Conservation (phyloP, 2,888 invertebrate genomes). For the Xestia rhomboidea region DNA sequence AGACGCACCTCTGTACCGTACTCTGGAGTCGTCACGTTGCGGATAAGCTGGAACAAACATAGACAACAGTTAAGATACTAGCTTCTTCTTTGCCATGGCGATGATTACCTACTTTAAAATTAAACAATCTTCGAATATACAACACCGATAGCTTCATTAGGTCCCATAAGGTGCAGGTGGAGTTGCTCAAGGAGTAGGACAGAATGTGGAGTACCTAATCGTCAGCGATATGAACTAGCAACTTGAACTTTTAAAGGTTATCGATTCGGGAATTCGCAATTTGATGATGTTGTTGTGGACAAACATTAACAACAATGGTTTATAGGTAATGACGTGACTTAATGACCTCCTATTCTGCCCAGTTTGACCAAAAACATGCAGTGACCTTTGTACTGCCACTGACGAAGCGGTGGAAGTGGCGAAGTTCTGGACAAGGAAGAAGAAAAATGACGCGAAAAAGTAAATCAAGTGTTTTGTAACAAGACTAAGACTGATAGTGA, state of each 20-base stretch:
- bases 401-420: not conserved
- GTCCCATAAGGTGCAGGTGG: not conserved
- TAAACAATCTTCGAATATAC: not conserved
- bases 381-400: not conserved
- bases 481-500: not conserved
- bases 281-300: not conserved
- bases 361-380: not conserved
- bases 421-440: not conserved
- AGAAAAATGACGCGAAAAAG: not conserved
- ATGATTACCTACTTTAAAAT: not conserved
- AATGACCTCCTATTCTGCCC: not conserved
- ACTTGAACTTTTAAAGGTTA: not conserved
- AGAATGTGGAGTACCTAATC: not conserved
- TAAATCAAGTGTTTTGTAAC: not conserved
- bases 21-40: slow-evolving; percentile 91
- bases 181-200: too few relatives aligned
- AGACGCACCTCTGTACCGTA: slow-evolving; percentile 91
- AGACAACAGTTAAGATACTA: not conserved
- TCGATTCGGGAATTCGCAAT: not conserved
- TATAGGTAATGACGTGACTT: not conserved
- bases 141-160: not conserved
- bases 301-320: not conserved
- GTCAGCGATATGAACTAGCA: not conserved
- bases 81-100: not conserved
- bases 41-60: slow-evolving; percentile 85